phyloP scores from a whole-genome alignment of 1,140 invertebrate genomes.

The Anastrepha ludens region DNA sequence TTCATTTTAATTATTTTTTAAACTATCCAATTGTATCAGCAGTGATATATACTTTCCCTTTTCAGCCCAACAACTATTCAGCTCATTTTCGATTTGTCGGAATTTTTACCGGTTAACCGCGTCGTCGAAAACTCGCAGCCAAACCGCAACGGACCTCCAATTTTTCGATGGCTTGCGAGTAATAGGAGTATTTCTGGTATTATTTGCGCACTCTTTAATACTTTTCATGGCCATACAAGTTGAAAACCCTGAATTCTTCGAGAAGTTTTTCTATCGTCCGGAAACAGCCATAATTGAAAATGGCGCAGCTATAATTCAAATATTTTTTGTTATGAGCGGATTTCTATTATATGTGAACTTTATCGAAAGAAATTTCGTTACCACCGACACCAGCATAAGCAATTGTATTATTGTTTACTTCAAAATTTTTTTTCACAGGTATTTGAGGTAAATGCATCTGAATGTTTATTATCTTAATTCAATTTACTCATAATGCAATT shows the following conservation, averaged over 20 bases:
- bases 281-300: constrained; percentile 74
- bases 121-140: constrained; percentile 11
- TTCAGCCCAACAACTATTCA: constrained; percentile 55
- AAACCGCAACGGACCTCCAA: constrained; percentile 60
- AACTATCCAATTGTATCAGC: too few species aligned
- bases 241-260: constrained; percentile 68
- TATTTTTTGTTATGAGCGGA: constrained; percentile 77
- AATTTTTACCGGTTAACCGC: constrained; percentile 68
- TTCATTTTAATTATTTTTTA: too few species aligned
- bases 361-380: constrained; percentile 63
- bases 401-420: constrained; percentile 63
- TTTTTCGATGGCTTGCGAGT: constrained; percentile 68
- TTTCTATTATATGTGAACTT: constrained; percentile 77
- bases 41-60: not conserved
- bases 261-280: constrained; percentile 62
- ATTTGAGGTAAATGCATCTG: constrained; percentile 72
- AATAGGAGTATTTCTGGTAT: constrained; percentile 63
- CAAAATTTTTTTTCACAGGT: constrained; percentile 73
- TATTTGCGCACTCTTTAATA: constrained; percentile 65
- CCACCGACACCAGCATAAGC: constrained; percentile 5
- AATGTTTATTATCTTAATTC: not conserved
- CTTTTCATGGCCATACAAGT: constrained; percentile 63
- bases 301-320: constrained; percentile 75
- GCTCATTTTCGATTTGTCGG: constrained; percentile 68
- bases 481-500: not conserved